Percentiles rank a stretch among this genome's conserved stretches.
phyloP scores from a whole-genome alignment of 2,797 vertebrate genomes.

The Miopithecus talapoin region DNA sequence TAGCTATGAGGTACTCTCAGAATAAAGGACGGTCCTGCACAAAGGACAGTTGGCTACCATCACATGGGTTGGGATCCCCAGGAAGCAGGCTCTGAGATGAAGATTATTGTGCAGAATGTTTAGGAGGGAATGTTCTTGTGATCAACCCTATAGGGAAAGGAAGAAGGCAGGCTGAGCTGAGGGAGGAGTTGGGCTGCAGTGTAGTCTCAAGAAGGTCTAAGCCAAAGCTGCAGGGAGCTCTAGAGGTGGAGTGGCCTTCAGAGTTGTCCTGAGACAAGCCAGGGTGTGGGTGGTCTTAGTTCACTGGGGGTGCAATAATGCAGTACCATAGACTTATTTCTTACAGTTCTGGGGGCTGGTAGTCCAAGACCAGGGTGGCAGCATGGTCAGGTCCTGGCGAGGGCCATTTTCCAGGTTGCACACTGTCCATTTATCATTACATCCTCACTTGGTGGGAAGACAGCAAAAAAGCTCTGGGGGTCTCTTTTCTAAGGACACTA shows the following conservation, averaged over 20 bases:
- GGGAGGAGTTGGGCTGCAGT: background rate
- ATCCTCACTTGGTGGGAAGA: background rate
- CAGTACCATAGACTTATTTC: background rate
- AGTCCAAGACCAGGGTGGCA: background rate
- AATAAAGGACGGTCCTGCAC: background rate
- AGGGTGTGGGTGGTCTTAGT: background rate
- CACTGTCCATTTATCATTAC: background rate
- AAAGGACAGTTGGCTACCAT: background rate
- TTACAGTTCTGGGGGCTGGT: background rate
- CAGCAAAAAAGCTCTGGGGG: too few species aligned
- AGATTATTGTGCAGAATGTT: background rate
- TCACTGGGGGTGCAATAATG: background rate
- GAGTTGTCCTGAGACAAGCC: too few species aligned
- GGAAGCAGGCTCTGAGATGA: background rate
- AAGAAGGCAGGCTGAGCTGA: background rate
- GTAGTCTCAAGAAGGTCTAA: background rate
- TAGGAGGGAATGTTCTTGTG: background rate
- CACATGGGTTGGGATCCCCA: background rate
- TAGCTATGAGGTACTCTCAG: background rate
- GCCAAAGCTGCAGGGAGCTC: background rate
- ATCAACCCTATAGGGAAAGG: background rate
- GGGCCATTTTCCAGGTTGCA: background rate
- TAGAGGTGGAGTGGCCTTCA: background rate
- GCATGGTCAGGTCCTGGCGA: background rate
- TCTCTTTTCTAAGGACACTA: background rate